Conservation (phyloP, 1,140 invertebrate genomes). For the Tetramorium parvispinum region DNA sequence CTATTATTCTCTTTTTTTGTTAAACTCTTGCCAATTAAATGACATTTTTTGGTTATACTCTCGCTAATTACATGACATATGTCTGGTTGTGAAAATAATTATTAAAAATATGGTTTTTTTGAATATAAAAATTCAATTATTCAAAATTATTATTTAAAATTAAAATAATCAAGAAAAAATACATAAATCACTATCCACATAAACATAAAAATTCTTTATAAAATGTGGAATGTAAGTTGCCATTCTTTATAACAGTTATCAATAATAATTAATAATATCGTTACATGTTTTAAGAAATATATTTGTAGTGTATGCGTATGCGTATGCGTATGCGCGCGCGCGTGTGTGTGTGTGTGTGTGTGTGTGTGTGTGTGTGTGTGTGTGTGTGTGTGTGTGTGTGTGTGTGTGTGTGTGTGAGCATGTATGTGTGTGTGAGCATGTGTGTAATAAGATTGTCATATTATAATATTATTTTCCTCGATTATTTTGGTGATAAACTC, state of each 20-base stretch:
- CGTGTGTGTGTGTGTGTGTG: background rate
- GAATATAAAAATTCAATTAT: background rate
- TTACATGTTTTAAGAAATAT: slow-evolving; percentile 6
- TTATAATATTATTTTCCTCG: slow-evolving; percentile 1
- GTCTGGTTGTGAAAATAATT: background rate
- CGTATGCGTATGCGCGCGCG: background rate
- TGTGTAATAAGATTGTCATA: slow-evolving; percentile 8
- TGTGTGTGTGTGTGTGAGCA: slow-evolving; percentile 7
- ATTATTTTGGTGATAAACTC: slow-evolving; percentile 19
- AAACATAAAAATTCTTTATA: slow-evolving; percentile 5
- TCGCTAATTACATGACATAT: background rate
- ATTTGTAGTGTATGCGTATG: background rate
- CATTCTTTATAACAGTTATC: slow-evolving; percentile 23
- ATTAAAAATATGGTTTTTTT: background rate
- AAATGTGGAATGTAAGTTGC: slow-evolving; percentile 9
- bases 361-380: background rate
- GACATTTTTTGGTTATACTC: no score
- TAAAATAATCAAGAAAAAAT: background rate
- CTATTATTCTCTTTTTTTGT: background rate
- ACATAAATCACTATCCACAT: background rate
- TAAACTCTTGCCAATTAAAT: background rate
- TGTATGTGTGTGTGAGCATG: no score
- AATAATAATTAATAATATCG: slow-evolving; percentile 6
- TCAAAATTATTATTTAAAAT: slow-evolving; percentile 20
- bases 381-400: background rate